Conservation (phyloP, 2,797 vertebrate genomes). For the Lagodon rhomboides region DNA sequence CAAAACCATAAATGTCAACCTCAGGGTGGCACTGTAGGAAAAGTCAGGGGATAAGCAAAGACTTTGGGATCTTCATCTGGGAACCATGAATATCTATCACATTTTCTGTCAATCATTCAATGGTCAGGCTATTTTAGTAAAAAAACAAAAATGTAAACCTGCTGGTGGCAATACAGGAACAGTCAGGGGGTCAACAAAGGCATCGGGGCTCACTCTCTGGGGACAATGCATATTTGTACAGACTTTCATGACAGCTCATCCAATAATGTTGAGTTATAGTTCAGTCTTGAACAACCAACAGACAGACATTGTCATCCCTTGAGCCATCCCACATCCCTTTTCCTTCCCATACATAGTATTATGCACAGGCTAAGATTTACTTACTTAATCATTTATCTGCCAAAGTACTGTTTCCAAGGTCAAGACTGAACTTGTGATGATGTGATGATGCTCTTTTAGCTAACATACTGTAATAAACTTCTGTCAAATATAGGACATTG, state of each 20-base stretch:
- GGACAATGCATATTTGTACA: neutral
- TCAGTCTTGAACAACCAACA: no score
- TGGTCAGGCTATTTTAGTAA: neutral
- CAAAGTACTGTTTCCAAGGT: constrained; percentile 1
- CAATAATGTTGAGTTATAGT: no score
- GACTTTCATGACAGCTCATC: neutral
- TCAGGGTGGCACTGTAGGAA: neutral
- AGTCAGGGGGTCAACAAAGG: neutral
- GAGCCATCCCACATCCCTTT: neutral
- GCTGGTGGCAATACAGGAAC: neutral
- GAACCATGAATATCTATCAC: no score
- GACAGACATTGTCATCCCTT: no score
- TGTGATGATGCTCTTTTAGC: neutral
- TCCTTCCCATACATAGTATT: neutral
- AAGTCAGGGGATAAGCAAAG: neutral
- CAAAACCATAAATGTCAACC: neutral
- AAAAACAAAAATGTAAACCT: neutral
- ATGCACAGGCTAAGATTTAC: neutral
- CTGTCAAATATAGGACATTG: constrained; percentile 82
- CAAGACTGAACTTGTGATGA: neutral
- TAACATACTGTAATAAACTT: neutral
- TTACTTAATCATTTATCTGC: neutral
- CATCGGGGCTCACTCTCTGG: neutral
- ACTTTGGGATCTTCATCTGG: neutral
- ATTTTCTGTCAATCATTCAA: no score